Evolutionary conservation across 2,797 vertebrate species (phyloP).

Genomic region (Lindbergichthys nudifrons): DNA sequence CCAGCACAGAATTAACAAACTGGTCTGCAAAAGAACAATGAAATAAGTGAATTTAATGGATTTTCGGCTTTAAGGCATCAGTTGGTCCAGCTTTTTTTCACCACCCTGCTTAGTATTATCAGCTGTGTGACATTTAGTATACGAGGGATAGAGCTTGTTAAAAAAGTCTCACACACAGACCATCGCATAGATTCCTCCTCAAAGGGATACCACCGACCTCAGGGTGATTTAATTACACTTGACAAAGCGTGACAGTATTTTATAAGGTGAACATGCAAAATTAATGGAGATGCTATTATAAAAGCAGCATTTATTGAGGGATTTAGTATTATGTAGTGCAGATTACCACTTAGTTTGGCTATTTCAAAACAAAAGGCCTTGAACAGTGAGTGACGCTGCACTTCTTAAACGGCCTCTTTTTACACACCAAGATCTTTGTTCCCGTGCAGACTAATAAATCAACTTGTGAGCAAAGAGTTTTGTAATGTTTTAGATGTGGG

Average conservation of each 20-base stretch:
- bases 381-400: slow-evolving; percentile 26
- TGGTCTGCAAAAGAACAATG: not conserved
- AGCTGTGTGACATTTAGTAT: slow-evolving; percentile 40
- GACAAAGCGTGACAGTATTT: slow-evolving; percentile 42
- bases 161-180: slow-evolving; percentile 25
- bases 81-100: not conserved
- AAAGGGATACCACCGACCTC: slow-evolving; percentile 38
- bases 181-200: slow-evolving; percentile 42
- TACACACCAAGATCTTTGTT: slow-evolving; percentile 23
- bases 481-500: slow-evolving; percentile 29
- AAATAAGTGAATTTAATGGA: slow-evolving; percentile 26
- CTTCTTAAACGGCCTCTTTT: slow-evolving; percentile 20
- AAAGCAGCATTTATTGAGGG: slow-evolving; percentile 51
- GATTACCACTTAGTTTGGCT: slow-evolving; percentile 18
- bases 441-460: slow-evolving; percentile 35
- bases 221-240: slow-evolving; percentile 32
- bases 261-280: slow-evolving; percentile 23
- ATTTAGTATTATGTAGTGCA: slow-evolving; percentile 39
- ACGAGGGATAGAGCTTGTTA: slow-evolving; percentile 25
- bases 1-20: slow-evolving; percentile 8
- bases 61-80: slow-evolving; percentile 33
- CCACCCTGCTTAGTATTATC: slow-evolving; percentile 31
- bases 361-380: slow-evolving; percentile 46
- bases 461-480: not conserved
- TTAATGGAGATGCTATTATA: slow-evolving; percentile 19